Percentiles rank a stretch among this genome's conserved stretches.
Evolutionary conservation across 2,113 vertebrate species (phyloP).

Genomic region (Lepus timidus): DNA sequence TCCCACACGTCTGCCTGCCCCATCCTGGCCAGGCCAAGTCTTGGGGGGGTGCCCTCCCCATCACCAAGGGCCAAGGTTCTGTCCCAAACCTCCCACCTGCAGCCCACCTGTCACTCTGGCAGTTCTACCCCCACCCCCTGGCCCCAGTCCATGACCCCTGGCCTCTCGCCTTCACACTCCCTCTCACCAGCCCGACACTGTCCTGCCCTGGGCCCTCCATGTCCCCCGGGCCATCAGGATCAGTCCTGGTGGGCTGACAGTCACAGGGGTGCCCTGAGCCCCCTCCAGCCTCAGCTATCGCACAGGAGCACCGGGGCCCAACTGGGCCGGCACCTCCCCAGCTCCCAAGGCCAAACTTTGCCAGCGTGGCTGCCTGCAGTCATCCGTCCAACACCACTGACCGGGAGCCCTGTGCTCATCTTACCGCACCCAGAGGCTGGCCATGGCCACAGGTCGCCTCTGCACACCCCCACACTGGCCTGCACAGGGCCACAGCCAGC

Average conservation of each 20-base stretch:
- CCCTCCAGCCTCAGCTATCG: background rate
- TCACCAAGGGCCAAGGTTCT: background rate
- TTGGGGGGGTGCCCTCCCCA: background rate
- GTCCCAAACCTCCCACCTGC: background rate
- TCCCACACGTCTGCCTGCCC: rapidly evolving
- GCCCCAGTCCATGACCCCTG: background rate
- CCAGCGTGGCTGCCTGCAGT: too few relatives aligned
- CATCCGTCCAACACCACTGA: background rate
- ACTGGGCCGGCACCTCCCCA: background rate
- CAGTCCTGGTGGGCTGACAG: background rate
- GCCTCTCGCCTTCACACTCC: background rate
- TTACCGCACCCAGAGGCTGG: background rate
- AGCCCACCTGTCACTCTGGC: background rate
- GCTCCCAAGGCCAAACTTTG: rapidly evolving
- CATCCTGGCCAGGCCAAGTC: too few relatives aligned
- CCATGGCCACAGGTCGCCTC: background rate
- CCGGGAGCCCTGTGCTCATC: background rate
- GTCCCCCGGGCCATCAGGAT: background rate
- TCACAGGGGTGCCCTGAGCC: background rate
- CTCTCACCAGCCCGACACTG: rapidly evolving
- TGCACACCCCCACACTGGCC: background rate
- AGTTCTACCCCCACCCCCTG: rapidly evolving
- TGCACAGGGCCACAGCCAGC: background rate
- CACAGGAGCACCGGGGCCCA: background rate
- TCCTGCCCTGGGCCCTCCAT: background rate